Conservation (phyloP, 2,888 invertebrate genomes). For the Lasioglossum lativentre region DNA sequence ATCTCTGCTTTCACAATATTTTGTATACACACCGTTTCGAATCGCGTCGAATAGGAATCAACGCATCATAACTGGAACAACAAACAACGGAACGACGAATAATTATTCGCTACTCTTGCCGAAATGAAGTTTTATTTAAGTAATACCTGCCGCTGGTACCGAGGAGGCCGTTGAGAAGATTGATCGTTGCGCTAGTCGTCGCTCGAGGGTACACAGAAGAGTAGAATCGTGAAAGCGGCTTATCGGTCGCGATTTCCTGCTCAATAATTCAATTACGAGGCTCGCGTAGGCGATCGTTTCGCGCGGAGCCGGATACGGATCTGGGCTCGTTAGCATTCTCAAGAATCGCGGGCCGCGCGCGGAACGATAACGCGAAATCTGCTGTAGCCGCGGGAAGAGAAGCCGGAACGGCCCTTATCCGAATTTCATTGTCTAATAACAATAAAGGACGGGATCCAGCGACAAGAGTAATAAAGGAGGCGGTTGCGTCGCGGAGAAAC, state of each 20-base stretch:
- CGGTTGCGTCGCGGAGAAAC: constrained; percentile 29
- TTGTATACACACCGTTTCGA: too few relatives aligned
- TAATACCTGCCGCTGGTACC: background rate
- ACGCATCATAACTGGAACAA: too few relatives aligned
- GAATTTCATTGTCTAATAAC: constrained; percentile 61
- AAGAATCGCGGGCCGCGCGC: constrained; percentile 23
- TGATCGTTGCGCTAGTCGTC: background rate
- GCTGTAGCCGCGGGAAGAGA: constrained; percentile 7
- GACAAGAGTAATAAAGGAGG: constrained; percentile 56
- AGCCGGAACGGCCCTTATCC: constrained; percentile 49
- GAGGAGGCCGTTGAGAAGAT: background rate
- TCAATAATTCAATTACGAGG: constrained; percentile 33
- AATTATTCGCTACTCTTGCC: too few relatives aligned
- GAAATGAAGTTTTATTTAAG: background rate
- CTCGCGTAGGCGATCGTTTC: background rate
- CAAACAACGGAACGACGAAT: too few relatives aligned
- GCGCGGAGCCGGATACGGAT: constrained; percentile 3
- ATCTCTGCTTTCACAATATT: too few relatives aligned
- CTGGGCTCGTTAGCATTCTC: background rate
- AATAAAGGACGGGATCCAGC: constrained; percentile 51
- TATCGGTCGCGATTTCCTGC: constrained; percentile 14
- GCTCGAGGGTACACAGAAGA: background rate
- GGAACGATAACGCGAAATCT: constrained; percentile 48
- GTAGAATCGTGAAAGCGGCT: background rate
- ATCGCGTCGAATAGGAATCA: too few relatives aligned